These are phyloP conservation scores for Caprella mutica DNA, from an alignment of 2,888 invertebrate genomes.

Conservation along the genomic window DNA sequence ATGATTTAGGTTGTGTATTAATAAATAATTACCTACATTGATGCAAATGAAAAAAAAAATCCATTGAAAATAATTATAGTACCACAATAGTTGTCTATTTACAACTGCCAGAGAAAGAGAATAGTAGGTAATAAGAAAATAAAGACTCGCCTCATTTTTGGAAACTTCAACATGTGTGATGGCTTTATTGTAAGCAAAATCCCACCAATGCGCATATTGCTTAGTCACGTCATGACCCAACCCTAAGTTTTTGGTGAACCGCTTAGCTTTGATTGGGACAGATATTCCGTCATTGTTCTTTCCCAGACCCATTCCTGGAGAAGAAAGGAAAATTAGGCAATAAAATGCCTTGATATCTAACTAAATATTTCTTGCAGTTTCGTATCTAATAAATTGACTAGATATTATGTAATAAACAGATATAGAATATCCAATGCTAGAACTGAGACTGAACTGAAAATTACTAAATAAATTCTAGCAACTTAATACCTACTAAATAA, in stretches of 20 bases:
- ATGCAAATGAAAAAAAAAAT: no score
- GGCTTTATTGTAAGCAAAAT: neutral
- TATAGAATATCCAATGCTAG: no score
- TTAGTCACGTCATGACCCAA: neutral
- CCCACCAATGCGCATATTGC: neutral
- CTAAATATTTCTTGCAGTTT: no score
- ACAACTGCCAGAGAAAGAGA: no score
- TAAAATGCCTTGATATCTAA: no score
- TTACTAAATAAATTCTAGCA: no score
- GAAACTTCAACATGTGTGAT: neutral
- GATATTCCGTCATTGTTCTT: neutral
- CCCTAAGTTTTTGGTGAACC: neutral
- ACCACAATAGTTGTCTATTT: no score
- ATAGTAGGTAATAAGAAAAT: neutral
- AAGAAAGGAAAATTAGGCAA: neutral
- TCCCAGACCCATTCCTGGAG: neutral
- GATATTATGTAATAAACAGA: neutral
- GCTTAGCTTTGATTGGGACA: neutral
- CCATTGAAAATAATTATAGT: no score
- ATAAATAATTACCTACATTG: no score
- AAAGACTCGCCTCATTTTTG: neutral
- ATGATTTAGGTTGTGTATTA: no score
- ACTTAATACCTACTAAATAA: no score
- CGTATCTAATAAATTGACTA: neutral
- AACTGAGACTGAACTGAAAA: no score